Evolutionary conservation across 2,888 invertebrate genomes (phyloP).

Genomic region (Anthophora plumipes): DNA sequence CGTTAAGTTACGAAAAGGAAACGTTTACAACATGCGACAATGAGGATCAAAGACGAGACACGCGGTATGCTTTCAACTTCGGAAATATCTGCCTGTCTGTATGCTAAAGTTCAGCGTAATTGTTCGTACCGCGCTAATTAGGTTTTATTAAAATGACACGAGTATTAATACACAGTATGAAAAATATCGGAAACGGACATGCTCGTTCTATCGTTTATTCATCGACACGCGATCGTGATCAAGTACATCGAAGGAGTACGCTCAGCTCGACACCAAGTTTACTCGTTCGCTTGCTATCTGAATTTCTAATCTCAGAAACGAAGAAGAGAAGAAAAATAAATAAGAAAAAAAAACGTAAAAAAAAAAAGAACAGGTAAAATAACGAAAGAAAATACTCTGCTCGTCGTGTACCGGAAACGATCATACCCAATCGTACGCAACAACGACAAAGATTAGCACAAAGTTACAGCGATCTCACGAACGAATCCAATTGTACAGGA

Average conservation of each 20-base stretch:
- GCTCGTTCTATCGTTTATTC: background rate
- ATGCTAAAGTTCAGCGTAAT: background rate
- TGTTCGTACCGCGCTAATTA: too few relatives aligned
- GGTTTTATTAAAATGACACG: background rate
- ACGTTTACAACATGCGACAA: constrained; percentile 22
- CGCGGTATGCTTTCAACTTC: constrained; percentile 13
- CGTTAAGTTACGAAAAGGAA: constrained; percentile 22
- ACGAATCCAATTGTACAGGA: background rate
- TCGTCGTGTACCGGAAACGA: background rate
- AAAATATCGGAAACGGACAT: constrained; percentile 2
- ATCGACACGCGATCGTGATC: background rate
- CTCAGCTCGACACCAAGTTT: too few relatives aligned
- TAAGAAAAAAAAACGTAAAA: too few relatives aligned
- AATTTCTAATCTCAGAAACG: background rate
- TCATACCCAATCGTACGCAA: background rate
- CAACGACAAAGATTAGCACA: background rate
- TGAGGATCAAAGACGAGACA: background rate
- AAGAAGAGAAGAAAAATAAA: too few relatives aligned
- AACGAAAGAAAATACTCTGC: background rate
- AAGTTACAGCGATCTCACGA: constrained; percentile 9
- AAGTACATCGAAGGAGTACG: background rate
- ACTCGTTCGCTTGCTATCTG: background rate
- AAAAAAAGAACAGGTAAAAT: background rate
- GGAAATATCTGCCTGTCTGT: background rate
- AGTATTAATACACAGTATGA: background rate